Evolutionary conservation across 2,797 vertebrate genomes (phyloP).

Genomic region (Mus minutoides): DNA sequence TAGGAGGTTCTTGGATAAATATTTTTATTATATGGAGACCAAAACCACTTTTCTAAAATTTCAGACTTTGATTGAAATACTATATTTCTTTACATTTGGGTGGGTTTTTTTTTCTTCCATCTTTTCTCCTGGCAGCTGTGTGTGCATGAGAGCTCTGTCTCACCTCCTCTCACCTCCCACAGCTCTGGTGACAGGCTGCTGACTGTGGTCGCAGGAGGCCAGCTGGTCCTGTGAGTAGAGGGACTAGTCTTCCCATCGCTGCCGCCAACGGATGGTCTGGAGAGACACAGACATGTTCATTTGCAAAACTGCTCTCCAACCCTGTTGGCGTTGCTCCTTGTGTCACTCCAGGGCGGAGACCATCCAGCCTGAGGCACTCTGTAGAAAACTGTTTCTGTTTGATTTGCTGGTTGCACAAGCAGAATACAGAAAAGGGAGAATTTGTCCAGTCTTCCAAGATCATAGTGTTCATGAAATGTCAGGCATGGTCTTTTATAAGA

Average conservation of each 20-base stretch:
- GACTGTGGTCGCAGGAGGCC: slow-evolving; percentile 63
- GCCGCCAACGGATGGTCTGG: slow-evolving; percentile 57
- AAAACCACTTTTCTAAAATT: slow-evolving; percentile 91
- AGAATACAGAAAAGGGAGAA: slow-evolving; percentile 48
- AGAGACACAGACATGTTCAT: slow-evolving; percentile 55
- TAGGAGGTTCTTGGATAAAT: slow-evolving; percentile 91
- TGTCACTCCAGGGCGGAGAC: slow-evolving; percentile 37
- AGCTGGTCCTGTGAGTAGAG: not conserved
- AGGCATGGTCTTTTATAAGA: not conserved
- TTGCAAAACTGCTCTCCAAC: slow-evolving; percentile 28
- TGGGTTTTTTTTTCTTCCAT: slow-evolving; percentile 77
- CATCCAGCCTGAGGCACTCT: not conserved
- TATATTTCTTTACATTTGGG: slow-evolving; percentile 85
- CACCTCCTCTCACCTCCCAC: slow-evolving; percentile 83
- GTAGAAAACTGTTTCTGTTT: slow-evolving; percentile 19
- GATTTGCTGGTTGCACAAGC: not conserved
- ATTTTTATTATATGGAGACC: slow-evolving; percentile 90
- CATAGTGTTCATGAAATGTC: not conserved
- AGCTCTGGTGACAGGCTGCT: slow-evolving; percentile 63
- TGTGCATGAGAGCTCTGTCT: slow-evolving; percentile 71
- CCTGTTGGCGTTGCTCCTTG: slow-evolving; percentile 3
- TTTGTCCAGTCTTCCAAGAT: slow-evolving; percentile 39
- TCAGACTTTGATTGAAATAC: slow-evolving; percentile 90
- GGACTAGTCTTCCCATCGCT: slow-evolving; percentile 61
- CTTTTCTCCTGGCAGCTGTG: slow-evolving; percentile 85